Percentiles rank a stretch among this genome's conserved stretches.
Conservation (phyloP, 35 echinoderm and acorn worm species). For the Heliocidaris erythrogramma region DNA sequence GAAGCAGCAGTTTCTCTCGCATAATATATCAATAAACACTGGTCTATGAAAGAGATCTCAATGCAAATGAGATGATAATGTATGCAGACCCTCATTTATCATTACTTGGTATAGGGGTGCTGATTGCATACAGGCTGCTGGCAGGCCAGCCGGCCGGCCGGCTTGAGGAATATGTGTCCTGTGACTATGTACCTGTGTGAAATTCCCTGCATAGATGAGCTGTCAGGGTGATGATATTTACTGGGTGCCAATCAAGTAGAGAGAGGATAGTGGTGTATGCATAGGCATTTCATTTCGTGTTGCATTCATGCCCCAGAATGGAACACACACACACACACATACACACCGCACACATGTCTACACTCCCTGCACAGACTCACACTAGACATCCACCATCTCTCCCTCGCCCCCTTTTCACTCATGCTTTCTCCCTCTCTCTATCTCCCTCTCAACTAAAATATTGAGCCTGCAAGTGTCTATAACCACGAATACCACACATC, state of each 20-base stretch:
- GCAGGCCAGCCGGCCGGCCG: background rate
- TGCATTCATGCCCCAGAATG: background rate
- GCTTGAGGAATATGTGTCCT: background rate
- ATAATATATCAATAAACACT: background rate
- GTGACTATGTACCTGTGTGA: conserved; percentile 19
- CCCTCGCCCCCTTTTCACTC: background rate
- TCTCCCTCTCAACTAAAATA: background rate
- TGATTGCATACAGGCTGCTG: background rate
- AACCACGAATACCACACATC: background rate
- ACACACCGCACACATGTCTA: background rate
- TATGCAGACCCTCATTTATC: conserved; percentile 17
- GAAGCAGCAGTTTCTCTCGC: background rate
- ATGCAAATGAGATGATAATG: conserved; percentile 42
- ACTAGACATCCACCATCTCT: background rate
- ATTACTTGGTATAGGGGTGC: background rate
- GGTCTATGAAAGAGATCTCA: background rate
- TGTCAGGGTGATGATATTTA: conserved; percentile 24
- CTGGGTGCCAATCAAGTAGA: conserved; percentile 19
- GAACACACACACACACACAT: background rate
- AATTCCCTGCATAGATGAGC: conserved; percentile 24
- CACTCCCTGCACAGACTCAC: conserved; percentile 4
- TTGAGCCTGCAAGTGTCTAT: background rate
- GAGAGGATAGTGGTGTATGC: background rate
- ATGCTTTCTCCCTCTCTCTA: background rate
- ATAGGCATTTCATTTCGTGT: conserved; percentile 4